These are phyloP conservation scores for Heteronetta atricapilla DNA, from an alignment of 2,113 vertebrate genomes.

Conservation along the genomic window DNA sequence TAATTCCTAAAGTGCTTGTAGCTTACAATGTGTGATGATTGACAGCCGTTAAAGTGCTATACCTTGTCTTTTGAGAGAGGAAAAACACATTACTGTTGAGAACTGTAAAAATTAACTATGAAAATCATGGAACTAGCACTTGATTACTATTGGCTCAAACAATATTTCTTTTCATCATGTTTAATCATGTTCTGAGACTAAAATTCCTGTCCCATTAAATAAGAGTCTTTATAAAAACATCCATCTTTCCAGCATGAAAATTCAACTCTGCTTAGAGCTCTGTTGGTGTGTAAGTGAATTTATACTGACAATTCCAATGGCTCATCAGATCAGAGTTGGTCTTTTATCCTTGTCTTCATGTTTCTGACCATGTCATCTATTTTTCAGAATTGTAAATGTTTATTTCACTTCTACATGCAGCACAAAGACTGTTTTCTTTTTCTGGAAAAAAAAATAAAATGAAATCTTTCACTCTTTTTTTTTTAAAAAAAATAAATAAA, in stretches of 20 bases:
- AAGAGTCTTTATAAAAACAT: conserved; percentile 3
- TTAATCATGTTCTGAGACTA: conserved; percentile 10
- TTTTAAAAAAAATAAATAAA: too few relatives aligned
- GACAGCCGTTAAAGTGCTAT: not conserved
- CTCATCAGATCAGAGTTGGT: conserved; percentile 29
- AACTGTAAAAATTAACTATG: conserved; percentile 28
- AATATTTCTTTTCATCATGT: not conserved
- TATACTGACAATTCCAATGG: not conserved
- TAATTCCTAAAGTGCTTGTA: conserved; percentile 30
- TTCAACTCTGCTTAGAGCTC: conserved; percentile 33
- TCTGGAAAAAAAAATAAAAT: not conserved
- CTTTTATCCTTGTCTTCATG: conserved; percentile 15
- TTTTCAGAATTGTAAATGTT: not conserved
- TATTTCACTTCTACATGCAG: not conserved
- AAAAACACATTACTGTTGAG: not conserved
- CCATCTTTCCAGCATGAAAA: conserved; percentile 13
- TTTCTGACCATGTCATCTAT: conserved; percentile 24
- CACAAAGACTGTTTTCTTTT: not conserved
- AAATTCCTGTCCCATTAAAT: conserved; percentile 9
- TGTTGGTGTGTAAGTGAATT: conserved; percentile 28
- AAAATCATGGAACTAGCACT: not conserved
- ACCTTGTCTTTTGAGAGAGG: conserved; percentile 8
- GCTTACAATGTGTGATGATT: not conserved
- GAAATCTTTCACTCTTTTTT: not conserved
- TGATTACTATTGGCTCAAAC: conserved; percentile 21